Percentiles rank a stretch among this genome's conserved stretches.
Conservation (phyloP, 1,140 invertebrate genomes). For the Dendrolimus kikuchii region DNA sequence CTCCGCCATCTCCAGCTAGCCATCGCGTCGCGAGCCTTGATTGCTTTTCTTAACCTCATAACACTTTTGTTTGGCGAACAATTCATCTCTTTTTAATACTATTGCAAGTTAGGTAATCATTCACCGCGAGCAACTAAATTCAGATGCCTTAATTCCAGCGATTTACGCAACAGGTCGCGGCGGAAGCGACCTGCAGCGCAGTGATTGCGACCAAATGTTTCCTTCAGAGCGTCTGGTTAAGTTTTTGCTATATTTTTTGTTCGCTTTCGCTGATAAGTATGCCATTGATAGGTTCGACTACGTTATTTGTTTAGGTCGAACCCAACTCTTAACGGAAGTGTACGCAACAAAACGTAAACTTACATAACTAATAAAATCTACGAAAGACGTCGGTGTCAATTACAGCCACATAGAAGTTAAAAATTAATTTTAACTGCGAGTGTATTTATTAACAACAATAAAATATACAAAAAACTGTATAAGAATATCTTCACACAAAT, state of each 20-base stretch:
- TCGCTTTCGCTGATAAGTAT: constrained; percentile 55
- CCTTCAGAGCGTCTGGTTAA: constrained; percentile 51
- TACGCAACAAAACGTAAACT: constrained; percentile 18
- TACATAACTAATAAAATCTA: neutral
- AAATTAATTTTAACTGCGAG: too few relatives aligned
- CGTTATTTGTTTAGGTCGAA: constrained; percentile 57
- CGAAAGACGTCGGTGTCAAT: too few relatives aligned
- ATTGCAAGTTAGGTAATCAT: too few relatives aligned
- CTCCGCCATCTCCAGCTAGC: neutral
- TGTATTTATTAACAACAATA: too few relatives aligned
- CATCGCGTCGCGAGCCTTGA: neutral
- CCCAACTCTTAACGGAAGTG: constrained; percentile 51
- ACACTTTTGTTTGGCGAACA: too few relatives aligned
- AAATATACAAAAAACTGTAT: too few relatives aligned
- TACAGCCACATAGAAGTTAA: too few relatives aligned
- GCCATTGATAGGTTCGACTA: constrained; percentile 62
- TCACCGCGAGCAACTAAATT: neutral
- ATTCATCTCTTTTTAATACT: too few relatives aligned
- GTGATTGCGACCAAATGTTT: constrained; percentile 70
- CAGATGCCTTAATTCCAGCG: constrained; percentile 16
- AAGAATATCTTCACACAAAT: too few relatives aligned
- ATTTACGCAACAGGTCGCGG: constrained; percentile 70
- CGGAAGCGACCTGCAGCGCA: constrained; percentile 65
- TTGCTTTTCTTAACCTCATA: neutral
- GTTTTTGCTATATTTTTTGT: constrained; percentile 64